Evolutionary conservation across 2,797 vertebrate genomes (phyloP).

Genomic region (Onychomys torridus): DNA sequence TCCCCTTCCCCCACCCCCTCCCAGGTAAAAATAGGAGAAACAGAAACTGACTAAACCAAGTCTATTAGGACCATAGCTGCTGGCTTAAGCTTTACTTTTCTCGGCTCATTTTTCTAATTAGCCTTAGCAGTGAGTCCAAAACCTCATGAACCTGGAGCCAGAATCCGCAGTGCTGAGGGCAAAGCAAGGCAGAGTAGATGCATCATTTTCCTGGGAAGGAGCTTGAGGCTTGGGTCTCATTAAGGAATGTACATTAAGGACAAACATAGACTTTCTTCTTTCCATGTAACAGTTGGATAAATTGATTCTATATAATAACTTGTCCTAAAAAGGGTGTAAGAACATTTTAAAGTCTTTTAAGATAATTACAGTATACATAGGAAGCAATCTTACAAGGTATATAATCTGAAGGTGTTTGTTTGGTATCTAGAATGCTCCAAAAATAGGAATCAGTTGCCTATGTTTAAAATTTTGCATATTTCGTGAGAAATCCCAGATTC

Average conservation of each 20-base stretch:
- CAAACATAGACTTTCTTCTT: neutral
- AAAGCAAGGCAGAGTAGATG: neutral
- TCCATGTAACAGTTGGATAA: neutral
- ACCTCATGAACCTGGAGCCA: neutral
- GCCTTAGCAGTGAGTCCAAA: neutral
- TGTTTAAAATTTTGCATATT: neutral
- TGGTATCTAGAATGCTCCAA: neutral
- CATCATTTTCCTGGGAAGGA: neutral
- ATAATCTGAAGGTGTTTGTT: neutral
- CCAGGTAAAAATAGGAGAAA: neutral
- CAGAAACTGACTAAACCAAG: neutral
- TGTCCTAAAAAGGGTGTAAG: neutral
- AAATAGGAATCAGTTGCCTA: neutral
- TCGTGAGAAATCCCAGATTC: neutral
- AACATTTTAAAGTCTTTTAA: slow-evolving; percentile 27
- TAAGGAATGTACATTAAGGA: neutral
- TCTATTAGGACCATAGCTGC: neutral
- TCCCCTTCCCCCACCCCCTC: neutral
- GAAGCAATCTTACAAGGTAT: neutral
- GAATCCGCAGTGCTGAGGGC: neutral
- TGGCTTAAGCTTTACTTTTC: neutral
- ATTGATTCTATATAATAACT: neutral
- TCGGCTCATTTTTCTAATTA: neutral
- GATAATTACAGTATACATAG: neutral
- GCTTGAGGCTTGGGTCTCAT: neutral